Base-by-base conservation (phyloP, 2,888 invertebrate species). In the Tubulanus polymorphus region DNA sequence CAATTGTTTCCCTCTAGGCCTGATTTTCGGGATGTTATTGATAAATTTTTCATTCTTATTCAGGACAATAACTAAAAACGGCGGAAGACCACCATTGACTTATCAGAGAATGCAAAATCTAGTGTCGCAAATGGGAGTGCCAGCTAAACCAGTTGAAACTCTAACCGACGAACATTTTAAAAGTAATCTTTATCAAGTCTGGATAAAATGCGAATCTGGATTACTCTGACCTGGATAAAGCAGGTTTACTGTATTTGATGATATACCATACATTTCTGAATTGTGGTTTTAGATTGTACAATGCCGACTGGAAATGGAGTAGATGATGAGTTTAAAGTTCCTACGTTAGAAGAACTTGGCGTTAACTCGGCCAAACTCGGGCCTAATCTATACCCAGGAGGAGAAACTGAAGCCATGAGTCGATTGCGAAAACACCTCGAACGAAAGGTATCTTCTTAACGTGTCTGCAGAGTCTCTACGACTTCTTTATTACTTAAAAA, bases 51-150 rank as follows among this genome's bases (percentile, higher is more conserved):
- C 6, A 20, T 41, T 41, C 15, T 15, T 54, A 72, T 80, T 65
- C 68, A 87, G 90, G 64, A 90, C 90, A 53, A 89, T 91, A 68
- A 87, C 88, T 63, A 85, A 84, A 62, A 91, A 91, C 78, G 87
- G 87, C 20, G 90, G 90, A 0, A 86, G 86, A 70, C 86, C 91
- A 0, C 91, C 91, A 0, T 78, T 91, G 56, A 91, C 91, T 0
- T 91, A 91, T 75, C 89, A 91, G 72, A 88, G 90, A 76, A 90
- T 91, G 78, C 88, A 91, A 81, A 87, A 86, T n/a, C 81, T 91
- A 56, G 84, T 91, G 20, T 86, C 89, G 6, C 83, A 85, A 59
- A 86, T 91, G 85, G 88, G 87, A 6, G 81, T 87, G 26, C 91
- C 92, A 12, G 84, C 86, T 35, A 78, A 81, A 49, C 86, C 90